Evolutionary conservation across 2,888 invertebrate genomes (phyloP).

Genomic region (Xestia c-nigrum): DNA sequence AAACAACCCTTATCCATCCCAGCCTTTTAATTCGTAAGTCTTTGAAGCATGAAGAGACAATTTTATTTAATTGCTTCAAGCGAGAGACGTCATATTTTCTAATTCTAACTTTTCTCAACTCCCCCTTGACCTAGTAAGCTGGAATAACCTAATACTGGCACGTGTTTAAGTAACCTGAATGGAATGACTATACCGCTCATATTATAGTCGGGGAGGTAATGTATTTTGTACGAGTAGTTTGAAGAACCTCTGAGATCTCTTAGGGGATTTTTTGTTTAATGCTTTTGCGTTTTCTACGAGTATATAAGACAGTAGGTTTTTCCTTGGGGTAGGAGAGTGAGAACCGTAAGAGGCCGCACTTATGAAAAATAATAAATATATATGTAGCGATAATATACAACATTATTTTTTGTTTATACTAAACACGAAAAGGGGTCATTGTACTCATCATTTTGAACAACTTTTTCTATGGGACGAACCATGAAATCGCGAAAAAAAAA

Average conservation of each 20-base stretch:
- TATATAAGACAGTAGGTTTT: background rate
- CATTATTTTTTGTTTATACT: no score
- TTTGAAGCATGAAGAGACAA: slow-evolving; percentile 2
- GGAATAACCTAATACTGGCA: slow-evolving; percentile 35
- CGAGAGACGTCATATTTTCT: slow-evolving; percentile 29
- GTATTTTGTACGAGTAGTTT: background rate
- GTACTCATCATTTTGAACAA: no score
- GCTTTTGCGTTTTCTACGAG: background rate
- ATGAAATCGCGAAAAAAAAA: no score
- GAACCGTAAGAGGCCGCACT: background rate
- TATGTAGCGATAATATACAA: no score
- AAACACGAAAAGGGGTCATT: no score
- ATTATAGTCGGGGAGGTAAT: background rate
- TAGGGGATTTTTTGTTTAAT: background rate
- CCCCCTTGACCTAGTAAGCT: slow-evolving; percentile 45
- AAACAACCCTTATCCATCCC: background rate
- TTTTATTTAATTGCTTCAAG: slow-evolving; percentile 22
- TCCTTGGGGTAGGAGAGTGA: background rate
- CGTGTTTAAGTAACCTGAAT: slow-evolving; percentile 27
- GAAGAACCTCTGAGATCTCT: background rate
- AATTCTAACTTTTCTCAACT: slow-evolving; percentile 40
- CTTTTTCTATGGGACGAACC: no score
- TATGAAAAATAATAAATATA: no score
- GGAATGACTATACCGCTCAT: background rate
- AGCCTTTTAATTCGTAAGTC: background rate